A percentile compares a stretch with the other conserved stretches of the same genome.
Conservation (phyloP, 2,113 vertebrate genomes). For the Elephas maximus region DNA sequence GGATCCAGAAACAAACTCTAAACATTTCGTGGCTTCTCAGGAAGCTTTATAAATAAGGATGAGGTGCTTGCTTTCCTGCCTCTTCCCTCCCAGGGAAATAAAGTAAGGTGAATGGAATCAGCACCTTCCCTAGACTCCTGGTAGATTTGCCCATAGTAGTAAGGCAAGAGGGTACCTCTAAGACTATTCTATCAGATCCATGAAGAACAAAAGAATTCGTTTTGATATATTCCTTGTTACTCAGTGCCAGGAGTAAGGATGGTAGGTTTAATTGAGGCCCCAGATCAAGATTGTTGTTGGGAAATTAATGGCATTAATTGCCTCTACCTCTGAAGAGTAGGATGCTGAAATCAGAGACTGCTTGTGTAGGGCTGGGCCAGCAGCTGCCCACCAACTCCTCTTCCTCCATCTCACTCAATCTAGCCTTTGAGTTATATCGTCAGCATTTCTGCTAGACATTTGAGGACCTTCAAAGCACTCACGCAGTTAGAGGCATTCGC, state of each 20-base stretch:
- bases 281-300: not conserved
- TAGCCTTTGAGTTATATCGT: not conserved
- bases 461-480: not conserved
- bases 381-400: not conserved
- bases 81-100: not conserved
- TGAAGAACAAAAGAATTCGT: not conserved
- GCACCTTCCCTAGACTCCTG: not conserved
- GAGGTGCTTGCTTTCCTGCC: not conserved
- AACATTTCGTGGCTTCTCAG: not conserved
- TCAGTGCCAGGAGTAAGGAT: not conserved
- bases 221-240: not conserved
- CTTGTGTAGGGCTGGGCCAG: not conserved
- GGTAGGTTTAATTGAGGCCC: not conserved
- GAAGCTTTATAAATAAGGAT: not conserved
- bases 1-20: not conserved
- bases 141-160: not conserved
- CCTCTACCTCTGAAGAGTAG: not conserved
- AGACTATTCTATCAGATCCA: not conserved
- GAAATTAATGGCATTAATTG: not conserved
- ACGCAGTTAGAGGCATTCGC: not conserved
- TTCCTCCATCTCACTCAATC: not conserved
- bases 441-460: not conserved
- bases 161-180: not conserved
- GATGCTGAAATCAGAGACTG: not conserved
- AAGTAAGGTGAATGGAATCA: not conserved